A percentile compares a stretch with the other conserved stretches of the same genome.
Evolutionary conservation across 2,888 invertebrate species (phyloP).

Genomic region (Torymus auratus): DNA sequence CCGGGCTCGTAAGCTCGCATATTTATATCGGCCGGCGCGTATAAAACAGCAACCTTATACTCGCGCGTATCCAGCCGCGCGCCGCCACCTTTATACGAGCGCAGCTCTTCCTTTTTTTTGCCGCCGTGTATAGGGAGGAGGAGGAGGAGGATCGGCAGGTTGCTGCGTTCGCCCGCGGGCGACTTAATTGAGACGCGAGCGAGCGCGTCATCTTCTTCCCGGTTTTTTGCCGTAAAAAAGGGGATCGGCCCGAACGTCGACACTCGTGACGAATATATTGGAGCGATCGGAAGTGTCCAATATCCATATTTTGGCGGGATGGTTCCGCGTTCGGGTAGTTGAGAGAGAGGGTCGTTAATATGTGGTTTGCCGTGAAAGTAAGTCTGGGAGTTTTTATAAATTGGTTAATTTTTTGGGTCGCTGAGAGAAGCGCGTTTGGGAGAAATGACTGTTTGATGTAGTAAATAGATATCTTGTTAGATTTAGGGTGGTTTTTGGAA

Average conservation of each 20-base stretch:
- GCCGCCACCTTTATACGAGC: slow-evolving; percentile 12
- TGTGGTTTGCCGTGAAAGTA: no score
- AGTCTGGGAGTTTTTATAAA: no score
- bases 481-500: no score
- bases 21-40: slow-evolving; percentile 72
- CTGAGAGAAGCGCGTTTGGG: no score
- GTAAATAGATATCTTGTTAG: no score
- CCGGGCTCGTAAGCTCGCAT: slow-evolving; percentile 73
- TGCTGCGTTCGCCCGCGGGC: slow-evolving; percentile 16
- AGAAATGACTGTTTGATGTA: no score
- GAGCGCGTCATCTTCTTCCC: slow-evolving; percentile 6
- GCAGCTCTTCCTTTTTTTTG: not conserved
- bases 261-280: slow-evolving; percentile 28
- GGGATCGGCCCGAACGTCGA: not conserved
- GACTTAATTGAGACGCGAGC: slow-evolving; percentile 55
- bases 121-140: slow-evolving; percentile 8
- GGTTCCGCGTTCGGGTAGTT: no score
- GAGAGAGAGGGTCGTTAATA: no score
- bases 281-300: slow-evolving; percentile 7
- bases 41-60: slow-evolving; percentile 76
- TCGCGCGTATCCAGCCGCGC: slow-evolving; percentile 21
- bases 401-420: no score
- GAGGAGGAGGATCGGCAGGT: slow-evolving; percentile 6
- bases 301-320: slow-evolving; percentile 19
- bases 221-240: slow-evolving; percentile 8